Base-by-base conservation (phyloP, 2,888 invertebrate species). In the Autographa gamma region DNA sequence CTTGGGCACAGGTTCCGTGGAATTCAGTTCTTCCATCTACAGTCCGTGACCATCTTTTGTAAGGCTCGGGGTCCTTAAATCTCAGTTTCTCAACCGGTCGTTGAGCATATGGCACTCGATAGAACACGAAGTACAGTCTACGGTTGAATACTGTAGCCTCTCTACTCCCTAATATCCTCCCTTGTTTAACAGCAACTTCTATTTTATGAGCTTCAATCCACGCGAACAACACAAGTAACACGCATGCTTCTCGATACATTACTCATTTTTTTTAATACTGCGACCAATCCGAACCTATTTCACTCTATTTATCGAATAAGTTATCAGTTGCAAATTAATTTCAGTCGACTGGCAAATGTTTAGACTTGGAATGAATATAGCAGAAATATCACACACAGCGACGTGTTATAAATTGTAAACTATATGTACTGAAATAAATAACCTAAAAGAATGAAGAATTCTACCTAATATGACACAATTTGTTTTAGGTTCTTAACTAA, bases 1-100 rank as follows among this genome's bases (percentile, higher is more conserved):
- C 82, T 89, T 97, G 97, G 0, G 97, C 97, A 88, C 97, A 98
- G 0, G 94, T 89, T 0, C 94, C 94, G 58, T 90, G 90, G 58
- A 89, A 92, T 76, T 90, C 90, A n/a, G 93, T 95, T 25, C 96
- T 96, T 4, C 96, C 96, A 83, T 97, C 97, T 73, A 96, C 94
- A 2, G 96, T 91, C 0, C 95, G 94, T 0, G 91, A 85, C 96
- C 96, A 97, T 62, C 88, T 90, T 63, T 81, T 88, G 0, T 79
- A 58, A 11, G 89, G 85, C 67, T 85, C 81, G 0, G 96, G 95
- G 75, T 95, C 88, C 83, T 93, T 91, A 80, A 95, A 96, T 74
- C 96, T 89, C 9, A 93, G 77, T 62, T 85, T 87, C 6, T 90
- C 91, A 1, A 91, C 54, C 0, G 96, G 96, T 16, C 90, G 78